A percentile compares a stretch with the other conserved stretches of the same genome.
Evolutionary conservation across 37 sponge, comb jelly and placozoan species (phyloP).

Genomic region (Spongilla lacustris): DNA sequence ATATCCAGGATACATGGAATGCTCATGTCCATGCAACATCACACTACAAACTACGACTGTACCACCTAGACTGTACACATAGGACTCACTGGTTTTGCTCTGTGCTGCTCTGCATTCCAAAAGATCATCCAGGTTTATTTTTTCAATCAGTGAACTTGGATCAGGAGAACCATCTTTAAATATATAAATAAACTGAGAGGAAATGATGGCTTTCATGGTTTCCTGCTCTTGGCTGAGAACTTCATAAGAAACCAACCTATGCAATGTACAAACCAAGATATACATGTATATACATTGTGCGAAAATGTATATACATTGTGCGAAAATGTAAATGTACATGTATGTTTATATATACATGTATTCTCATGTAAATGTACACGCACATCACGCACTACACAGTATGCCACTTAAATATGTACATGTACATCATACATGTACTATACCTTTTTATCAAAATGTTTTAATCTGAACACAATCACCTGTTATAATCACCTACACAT

Average conservation of each 20-base stretch:
- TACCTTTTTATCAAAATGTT: too few species aligned
- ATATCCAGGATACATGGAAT: not conserved
- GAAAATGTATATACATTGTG: too few species aligned
- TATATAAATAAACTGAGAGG: slow-evolving; percentile 77
- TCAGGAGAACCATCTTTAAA: slow-evolving; percentile 73
- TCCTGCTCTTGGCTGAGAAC: slow-evolving; percentile 35
- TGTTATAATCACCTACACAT: too few species aligned
- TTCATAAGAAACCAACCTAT: slow-evolving; percentile 82
- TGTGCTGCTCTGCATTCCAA: slow-evolving; percentile 48
- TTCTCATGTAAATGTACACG: too few species aligned
- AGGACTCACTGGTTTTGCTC: slow-evolving; percentile 64
- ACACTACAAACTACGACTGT: too few species aligned
- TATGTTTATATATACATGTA: too few species aligned
- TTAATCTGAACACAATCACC: too few species aligned
- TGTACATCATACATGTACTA: too few species aligned
- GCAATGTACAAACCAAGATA: not conserved
- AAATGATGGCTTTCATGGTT: slow-evolving; percentile 66
- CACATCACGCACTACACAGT: too few species aligned
- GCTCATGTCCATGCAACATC: not conserved
- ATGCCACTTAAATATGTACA: too few species aligned
- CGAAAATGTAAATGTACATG: slow-evolving; percentile 4
- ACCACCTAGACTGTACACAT: too few species aligned
- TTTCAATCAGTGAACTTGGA: slow-evolving; percentile 31
- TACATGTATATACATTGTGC: too few species aligned
- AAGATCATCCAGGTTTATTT: slow-evolving; percentile 47